Percentiles rank a stretch among this genome's conserved stretches.
phyloP scores from a whole-genome alignment of 2,888 invertebrate species.

The Pardosa pseudoannulata region DNA sequence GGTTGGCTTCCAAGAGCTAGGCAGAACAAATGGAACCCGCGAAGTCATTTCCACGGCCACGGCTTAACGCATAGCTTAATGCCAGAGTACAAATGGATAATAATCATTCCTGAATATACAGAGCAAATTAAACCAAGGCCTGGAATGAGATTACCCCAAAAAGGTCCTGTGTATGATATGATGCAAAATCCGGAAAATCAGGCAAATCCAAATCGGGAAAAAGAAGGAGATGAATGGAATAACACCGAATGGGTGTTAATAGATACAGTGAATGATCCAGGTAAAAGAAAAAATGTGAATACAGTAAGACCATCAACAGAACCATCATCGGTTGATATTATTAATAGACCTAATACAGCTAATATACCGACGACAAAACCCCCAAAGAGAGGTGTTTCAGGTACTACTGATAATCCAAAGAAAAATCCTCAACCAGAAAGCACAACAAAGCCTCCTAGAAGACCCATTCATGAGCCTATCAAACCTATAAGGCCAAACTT shows the following conservation, averaged over 20 bases:
- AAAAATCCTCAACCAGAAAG: neutral
- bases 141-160: too few species aligned
- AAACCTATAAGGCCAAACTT: neutral
- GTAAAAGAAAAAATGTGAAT: neutral
- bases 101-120: neutral
- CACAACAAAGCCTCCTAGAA: neutral
- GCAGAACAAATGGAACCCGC: too few species aligned
- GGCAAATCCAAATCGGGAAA: neutral
- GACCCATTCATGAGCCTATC: neutral
- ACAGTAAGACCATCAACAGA: neutral
- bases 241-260: neutral
- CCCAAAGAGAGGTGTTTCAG: too few species aligned
- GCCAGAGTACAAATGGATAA: neutral
- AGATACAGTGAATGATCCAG: neutral
- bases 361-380: too few species aligned
- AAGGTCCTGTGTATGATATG: too few species aligned
- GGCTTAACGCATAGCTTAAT: too few species aligned
- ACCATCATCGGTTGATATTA: neutral
- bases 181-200: too few species aligned
- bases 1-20: too few species aligned
- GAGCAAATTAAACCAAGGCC: too few species aligned
- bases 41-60: too few species aligned
- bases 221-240: neutral
- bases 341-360: neutral
- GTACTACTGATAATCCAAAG: too few species aligned